These are phyloP conservation scores for Falcaria lacertinaria DNA, from an alignment of 2,888 invertebrate genomes.

Conservation along the genomic window DNA sequence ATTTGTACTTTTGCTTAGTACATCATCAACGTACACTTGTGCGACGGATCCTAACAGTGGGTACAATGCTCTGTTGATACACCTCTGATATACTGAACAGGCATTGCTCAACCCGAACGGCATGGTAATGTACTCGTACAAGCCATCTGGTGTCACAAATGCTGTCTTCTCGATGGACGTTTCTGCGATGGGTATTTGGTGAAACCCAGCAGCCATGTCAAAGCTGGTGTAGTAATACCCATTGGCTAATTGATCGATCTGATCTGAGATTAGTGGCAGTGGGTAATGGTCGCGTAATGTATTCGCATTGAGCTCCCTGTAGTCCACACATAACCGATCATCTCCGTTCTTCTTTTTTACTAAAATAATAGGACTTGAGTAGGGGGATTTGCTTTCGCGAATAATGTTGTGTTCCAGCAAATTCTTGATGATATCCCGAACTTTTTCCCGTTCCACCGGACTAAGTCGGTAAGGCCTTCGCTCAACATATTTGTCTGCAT, in stretches of 20 bases:
- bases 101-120: too few relatives aligned
- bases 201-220: conserved; percentile 12
- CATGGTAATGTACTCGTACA: conserved; percentile 10
- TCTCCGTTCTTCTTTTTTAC: conserved; percentile 6
- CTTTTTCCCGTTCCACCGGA: conserved; percentile 5
- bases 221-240: conserved; percentile 7
- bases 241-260: conserved; percentile 6
- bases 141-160: conserved; percentile 12
- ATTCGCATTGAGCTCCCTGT: conserved; percentile 11
- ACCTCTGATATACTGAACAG: too few relatives aligned
- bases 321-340: conserved; percentile 10
- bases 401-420: not conserved
- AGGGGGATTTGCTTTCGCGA: conserved; percentile 5
- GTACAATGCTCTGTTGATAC: too few relatives aligned
- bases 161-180: conserved; percentile 12
- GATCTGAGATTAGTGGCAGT: conserved; percentile 9
- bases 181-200: conserved; percentile 8
- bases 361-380: conserved; percentile 4
- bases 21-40: too few relatives aligned
- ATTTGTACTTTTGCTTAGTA: too few relatives aligned
- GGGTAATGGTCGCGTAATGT: conserved; percentile 9
- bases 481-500: conserved; percentile 2
- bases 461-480: conserved; percentile 9
- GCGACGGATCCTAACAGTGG: too few relatives aligned
- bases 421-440: conserved; percentile 1